These are phyloP conservation scores for Reticulitermes lucifugus DNA, from an alignment of 2,888 invertebrate species.

Conservation along the genomic window DNA sequence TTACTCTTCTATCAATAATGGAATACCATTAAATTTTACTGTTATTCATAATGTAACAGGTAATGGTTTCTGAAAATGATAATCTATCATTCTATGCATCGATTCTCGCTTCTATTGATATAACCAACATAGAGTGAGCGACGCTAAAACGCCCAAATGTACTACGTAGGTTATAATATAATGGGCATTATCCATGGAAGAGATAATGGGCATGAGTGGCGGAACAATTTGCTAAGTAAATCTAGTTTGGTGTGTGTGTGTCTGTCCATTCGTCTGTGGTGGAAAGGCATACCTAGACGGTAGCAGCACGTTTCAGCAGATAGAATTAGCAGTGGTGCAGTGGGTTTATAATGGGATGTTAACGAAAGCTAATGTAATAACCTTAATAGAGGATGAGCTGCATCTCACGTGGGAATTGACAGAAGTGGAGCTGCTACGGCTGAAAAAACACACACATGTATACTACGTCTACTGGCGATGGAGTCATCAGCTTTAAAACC, in stretches of 20 bases:
- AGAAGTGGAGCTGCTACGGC: background rate
- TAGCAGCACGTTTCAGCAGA: background rate
- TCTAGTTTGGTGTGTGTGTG: constrained; percentile 22
- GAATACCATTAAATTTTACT: background rate
- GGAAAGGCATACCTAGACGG: too few species aligned
- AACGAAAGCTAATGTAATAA: constrained; percentile 39
- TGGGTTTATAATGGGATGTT: constrained; percentile 35
- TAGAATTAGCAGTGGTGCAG: constrained; percentile 10
- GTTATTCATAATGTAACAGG: constrained; percentile 4
- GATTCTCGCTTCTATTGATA: background rate
- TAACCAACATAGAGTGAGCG: background rate
- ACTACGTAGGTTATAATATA: constrained; percentile 6
- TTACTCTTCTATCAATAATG: too few species aligned
- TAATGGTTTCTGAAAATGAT: constrained; percentile 22
- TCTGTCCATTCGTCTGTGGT: background rate
- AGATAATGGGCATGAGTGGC: constrained; percentile 6
- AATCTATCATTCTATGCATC: constrained; percentile 3
- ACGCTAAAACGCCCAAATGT: background rate
- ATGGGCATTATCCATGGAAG: constrained; percentile 11
- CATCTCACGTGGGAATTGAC: constrained; percentile 14
- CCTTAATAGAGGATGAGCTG: constrained; percentile 25
- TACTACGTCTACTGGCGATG: background rate
- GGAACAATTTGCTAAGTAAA: constrained; percentile 39
- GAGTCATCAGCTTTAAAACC: background rate
- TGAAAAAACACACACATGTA: background rate